Conservation (phyloP, 2,113 vertebrate species). For the Otis tarda region DNA sequence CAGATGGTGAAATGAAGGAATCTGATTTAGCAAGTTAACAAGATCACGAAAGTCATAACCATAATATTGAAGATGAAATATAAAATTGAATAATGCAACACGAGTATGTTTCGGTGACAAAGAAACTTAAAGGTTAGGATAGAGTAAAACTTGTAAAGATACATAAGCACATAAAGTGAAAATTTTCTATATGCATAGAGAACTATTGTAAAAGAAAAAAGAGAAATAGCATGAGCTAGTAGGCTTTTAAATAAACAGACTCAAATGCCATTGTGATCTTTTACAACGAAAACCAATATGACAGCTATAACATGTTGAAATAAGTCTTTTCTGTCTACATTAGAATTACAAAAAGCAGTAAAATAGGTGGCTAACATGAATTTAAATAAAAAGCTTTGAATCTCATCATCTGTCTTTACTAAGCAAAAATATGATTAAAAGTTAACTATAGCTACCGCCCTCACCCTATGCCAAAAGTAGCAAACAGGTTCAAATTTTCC, state of each 20-base stretch:
- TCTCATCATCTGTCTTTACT: background rate
- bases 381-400: background rate
- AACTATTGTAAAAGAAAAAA: background rate
- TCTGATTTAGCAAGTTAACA: slow-evolving; percentile 46
- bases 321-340: background rate
- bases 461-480: slow-evolving; percentile 1
- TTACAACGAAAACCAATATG: background rate
- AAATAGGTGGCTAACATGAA: background rate
- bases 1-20: slow-evolving; percentile 54
- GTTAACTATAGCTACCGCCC: slow-evolving; percentile 4
- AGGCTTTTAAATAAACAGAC: slow-evolving; percentile 6
- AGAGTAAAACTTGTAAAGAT: background rate
- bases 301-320: background rate
- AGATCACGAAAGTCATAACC: slow-evolving; percentile 28
- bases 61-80: slow-evolving; percentile 33
- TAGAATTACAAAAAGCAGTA: background rate
- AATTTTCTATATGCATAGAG: background rate
- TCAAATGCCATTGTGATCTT: background rate
- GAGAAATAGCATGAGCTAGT: background rate
- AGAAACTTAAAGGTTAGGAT: background rate
- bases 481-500: background rate
- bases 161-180: background rate
- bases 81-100: slow-evolving; percentile 30
- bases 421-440: slow-evolving; percentile 17
- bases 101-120: background rate